phyloP scores from a whole-genome alignment of 2,113 vertebrate species.

The Ramphastos sulfuratus region DNA sequence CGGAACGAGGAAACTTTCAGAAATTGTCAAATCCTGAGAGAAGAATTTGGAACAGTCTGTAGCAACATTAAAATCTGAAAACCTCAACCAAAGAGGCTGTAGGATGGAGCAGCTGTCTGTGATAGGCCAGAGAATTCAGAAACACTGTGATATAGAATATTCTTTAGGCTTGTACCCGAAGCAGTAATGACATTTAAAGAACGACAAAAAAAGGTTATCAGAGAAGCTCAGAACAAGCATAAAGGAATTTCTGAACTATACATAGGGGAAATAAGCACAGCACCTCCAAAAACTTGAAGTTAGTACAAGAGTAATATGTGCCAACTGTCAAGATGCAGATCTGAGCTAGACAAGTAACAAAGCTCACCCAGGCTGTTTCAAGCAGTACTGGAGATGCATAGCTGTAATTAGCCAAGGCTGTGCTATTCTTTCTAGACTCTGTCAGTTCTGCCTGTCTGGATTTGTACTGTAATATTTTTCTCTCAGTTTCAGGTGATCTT shows the following conservation, averaged over 20 bases:
- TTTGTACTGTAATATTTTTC: background rate
- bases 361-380: background rate
- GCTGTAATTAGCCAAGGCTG: background rate
- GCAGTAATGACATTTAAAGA: background rate
- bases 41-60: background rate
- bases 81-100: background rate
- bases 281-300: background rate
- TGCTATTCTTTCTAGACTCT: background rate
- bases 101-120: fast-evolving
- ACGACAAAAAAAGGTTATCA: background rate
- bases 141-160: background rate
- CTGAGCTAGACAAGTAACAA: background rate
- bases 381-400: background rate
- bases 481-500: background rate
- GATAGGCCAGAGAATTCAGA: background rate
- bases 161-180: background rate
- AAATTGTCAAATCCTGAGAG: background rate
- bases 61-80: background rate
- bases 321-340: background rate
- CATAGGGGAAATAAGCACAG: background rate
- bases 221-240: background rate
- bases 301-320: background rate
- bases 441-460: background rate
- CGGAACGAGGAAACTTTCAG: background rate
- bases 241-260: background rate